Evolutionary conservation across 2,113 vertebrate genomes (phyloP), one percentile per base, ranked within the genome.

Genomic region (Melanostigma gelatinosum): DNA sequence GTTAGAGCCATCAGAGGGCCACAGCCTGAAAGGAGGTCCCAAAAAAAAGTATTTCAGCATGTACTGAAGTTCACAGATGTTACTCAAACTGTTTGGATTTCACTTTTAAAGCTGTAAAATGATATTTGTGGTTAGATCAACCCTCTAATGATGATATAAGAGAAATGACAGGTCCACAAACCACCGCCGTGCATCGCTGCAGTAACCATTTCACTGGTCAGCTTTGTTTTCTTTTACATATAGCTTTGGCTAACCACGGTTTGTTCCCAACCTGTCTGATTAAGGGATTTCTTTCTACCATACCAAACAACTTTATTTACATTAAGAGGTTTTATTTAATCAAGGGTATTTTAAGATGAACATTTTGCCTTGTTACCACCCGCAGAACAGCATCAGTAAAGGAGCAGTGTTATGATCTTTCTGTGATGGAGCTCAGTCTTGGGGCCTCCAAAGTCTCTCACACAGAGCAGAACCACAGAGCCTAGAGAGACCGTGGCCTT

Each of bases 381-480:
- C 42, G 12, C 8, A 16, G 16, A 32, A 2, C 34, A 54, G 24
- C 66, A 58, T 16, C n/a, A 15, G 22, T 70, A 22, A 46, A 16
- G 13, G 36, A 61, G 40, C 73, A 55, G 38, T 27, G 68, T n/a
- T n/a, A 40, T 68, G 61, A 13, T 16, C 4, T 44, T 27, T 62
- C 46, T 48, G 46, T 48, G 46, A 52, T 52, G 50, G 15, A 52
- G 18, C 20, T 52, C 50, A 22, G 50, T 52, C 50, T 44, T 24
- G 42, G 38, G 64, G 52, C 32, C 74, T 46, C 64, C 4, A 7
- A 27, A 15, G 50, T 44, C 62, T 22, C 48, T 40, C 22, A 82
- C 62, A 54, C 44, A 57, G 46, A 79, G 42, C 79, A 61, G 60
- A 62, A 7, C 62, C 52, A 72, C 58, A 64, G 46, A 57, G 12